Evolutionary conservation across 2,113 vertebrate genomes (phyloP), one percentile per base, ranked within the genome.

Genomic region (Sialia sialis): DNA sequence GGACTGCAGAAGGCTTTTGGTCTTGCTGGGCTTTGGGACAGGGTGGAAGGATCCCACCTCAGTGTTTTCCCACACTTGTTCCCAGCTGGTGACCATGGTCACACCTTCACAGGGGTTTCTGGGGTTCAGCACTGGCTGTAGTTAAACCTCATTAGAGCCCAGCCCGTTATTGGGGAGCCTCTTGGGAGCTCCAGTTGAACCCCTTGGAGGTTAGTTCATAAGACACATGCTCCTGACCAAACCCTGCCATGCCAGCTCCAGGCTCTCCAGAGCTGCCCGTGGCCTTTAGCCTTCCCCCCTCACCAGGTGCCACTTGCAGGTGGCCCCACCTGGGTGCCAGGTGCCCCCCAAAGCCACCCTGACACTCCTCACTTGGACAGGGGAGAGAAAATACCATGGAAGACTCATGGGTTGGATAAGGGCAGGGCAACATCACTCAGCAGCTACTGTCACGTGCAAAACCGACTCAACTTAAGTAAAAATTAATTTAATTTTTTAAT

Each of bases 151-250:
- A 3, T 26, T 46, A 58, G 38, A 90, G 38, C 49, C 49, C 36
- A 27, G 6, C 11, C 4, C 16, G 72, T 52, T 26, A 8, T 0
- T 84, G 38, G 48, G 36, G 30, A 63, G 1, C 20, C 11, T 29
- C 22, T 49, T 39, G 25, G 64, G 56, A 60, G 23, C 59, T 30
- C 10, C 34, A 34, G 21, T 41, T 66, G 5, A 69, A 2, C 7
- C 26, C 12, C 1, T 0, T 9, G 55, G 25, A 54, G 46, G 16
- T 84, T 5, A 7, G 1, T 36, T 52, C 1, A 0, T 49, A 15
- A 51, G 51, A 23, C 19, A 3, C 0, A 0, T 82, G 14, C 21
- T 69, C 14, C 66, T 92, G 7, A 2, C 29, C 46, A 32, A 58
- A 48, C 5, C 43, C 10, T 0, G 4, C 18, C 25, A 13, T 9